Evolutionary conservation across 2,113 vertebrate species (phyloP), one percentile per base, ranked within the genome.

Genomic region (Oncorhynchus mykiss): DNA sequence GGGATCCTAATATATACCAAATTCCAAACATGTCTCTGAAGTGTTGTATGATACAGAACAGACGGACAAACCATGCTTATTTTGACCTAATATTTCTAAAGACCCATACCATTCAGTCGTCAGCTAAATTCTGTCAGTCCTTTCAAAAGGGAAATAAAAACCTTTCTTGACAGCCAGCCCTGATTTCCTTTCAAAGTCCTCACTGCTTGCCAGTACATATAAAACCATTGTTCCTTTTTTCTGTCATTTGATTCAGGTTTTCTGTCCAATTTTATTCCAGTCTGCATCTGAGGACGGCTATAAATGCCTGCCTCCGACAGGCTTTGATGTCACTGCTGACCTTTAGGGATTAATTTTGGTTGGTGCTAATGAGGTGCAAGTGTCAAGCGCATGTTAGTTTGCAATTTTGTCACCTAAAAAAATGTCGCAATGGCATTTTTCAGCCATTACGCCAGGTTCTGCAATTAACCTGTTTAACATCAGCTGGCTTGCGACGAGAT

Each of bases 131-230:
- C 31, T 68, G 67, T 4, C 67, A 39, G n/a, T 1, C 34, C 71
- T 80, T 80, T 60, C 77, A 70, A 74, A 39, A 69, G 67, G 78
- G 78, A 78, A 67, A 27, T 34, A 77, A 78, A 86, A 73, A 57
- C 60, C 82, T 70, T 77, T 29, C 75, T 75, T 80, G 80, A 83
- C 78, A 84, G 75, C 57, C 60, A 64, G 51, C 67, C 78, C 73
- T 82, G 80, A 89, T 83, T 86, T 78, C 68, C 78, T 87, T 84
- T 86, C 81, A 86, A 82, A 85, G 7, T 79, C 69, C 77, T 71
- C 51, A 78, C 77, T 70, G 72, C 75, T 82, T 81, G 75, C 82
- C 77, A 79, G 81, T 79, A 59, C 79, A 82, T 76, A 82, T 82
- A 78, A 81, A 49, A 65, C 70, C 60, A 82, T 87, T 89, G 87